Percentiles rank a stretch among this genome's conserved stretches.
These are phyloP conservation scores for Eupithecia pulchellata DNA, from an alignment of 2,888 invertebrate species.

Conservation along the genomic window DNA sequence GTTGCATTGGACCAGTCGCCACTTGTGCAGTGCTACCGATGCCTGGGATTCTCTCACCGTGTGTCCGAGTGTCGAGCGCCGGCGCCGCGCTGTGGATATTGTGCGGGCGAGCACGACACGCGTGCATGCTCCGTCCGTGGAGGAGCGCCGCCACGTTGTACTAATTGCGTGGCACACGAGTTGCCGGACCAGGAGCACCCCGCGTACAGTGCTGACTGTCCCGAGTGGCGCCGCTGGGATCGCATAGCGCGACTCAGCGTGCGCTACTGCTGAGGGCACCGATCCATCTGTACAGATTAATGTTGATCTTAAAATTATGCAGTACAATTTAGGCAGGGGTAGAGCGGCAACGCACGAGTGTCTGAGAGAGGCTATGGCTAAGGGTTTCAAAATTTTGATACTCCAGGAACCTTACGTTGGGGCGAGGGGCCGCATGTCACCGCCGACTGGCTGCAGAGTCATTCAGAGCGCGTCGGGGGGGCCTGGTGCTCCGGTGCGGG, in stretches of 20 bases:
- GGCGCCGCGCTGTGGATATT: conserved; percentile 11
- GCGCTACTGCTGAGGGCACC: conserved; percentile 16
- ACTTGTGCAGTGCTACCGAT: neutral
- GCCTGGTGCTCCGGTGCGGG: neutral
- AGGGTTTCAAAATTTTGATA: neutral
- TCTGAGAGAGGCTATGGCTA: neutral
- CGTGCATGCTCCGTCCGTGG: conserved; percentile 10
- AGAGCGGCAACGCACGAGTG: neutral
- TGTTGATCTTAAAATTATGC: neutral
- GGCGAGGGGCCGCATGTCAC: neutral
- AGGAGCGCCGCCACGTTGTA: neutral
- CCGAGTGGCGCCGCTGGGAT: conserved; percentile 6
- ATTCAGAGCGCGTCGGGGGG: neutral
- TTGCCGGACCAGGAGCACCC: neutral
- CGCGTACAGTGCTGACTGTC: conserved; percentile 2
- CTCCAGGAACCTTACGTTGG: neutral
- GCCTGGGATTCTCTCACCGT: conserved; percentile 16
- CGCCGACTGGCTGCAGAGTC: neutral
- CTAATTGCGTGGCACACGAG: neutral
- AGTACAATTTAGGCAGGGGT: conserved; percentile 6
- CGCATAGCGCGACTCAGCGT: conserved; percentile 3
- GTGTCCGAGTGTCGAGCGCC: conserved; percentile 8
- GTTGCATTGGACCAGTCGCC: conserved; percentile 19
- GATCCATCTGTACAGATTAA: neutral
- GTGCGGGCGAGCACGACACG: conserved; percentile 18